Evolutionary conservation across 1,140 invertebrate genomes (phyloP).

Genomic region (Dendroctonus valens): DNA sequence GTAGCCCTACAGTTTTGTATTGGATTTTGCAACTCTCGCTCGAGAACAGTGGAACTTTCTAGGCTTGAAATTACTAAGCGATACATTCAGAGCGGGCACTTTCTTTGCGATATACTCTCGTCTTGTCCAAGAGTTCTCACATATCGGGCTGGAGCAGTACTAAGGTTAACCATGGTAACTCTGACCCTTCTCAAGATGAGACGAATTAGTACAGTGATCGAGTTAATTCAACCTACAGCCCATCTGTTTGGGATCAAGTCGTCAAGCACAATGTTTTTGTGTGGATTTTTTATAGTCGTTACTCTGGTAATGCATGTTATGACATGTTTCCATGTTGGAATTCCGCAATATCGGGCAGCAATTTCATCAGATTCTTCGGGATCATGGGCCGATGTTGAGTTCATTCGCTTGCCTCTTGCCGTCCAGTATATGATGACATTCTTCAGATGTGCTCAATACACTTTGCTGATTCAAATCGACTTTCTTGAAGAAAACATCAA

Average conservation of each 20-base stretch:
- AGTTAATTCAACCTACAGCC: constrained; percentile 10
- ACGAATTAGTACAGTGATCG: constrained; percentile 10
- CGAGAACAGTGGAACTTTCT: constrained; percentile 14
- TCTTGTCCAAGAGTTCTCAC: constrained; percentile 9
- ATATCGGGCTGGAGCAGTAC: not conserved
- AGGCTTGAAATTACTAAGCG: constrained; percentile 11
- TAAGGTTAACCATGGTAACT: not conserved
- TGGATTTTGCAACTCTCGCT: constrained; percentile 13
- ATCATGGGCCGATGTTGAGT: constrained; percentile 1
- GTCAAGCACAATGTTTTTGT: constrained; percentile 3
- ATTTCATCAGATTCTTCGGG: not conserved
- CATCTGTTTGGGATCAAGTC: constrained; percentile 11
- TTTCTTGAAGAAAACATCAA: not conserved
- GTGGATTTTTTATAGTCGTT: constrained; percentile 12
- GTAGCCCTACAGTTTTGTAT: constrained; percentile 27
- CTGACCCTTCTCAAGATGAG: constrained; percentile 8
- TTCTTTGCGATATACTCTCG: constrained; percentile 14
- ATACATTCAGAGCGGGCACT: constrained; percentile 12
- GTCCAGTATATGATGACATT: constrained; percentile 19
- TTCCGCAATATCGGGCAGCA: constrained; percentile 4
- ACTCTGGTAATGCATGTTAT: constrained; percentile 18
- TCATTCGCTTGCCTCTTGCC: not conserved
- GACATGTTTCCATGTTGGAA: constrained; percentile 25
- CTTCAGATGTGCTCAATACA: constrained; percentile 27
- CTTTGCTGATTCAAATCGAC: constrained; percentile 17